Base-by-base conservation (phyloP, 2,113 vertebrate genomes). In the Percina caprodes region DNA sequence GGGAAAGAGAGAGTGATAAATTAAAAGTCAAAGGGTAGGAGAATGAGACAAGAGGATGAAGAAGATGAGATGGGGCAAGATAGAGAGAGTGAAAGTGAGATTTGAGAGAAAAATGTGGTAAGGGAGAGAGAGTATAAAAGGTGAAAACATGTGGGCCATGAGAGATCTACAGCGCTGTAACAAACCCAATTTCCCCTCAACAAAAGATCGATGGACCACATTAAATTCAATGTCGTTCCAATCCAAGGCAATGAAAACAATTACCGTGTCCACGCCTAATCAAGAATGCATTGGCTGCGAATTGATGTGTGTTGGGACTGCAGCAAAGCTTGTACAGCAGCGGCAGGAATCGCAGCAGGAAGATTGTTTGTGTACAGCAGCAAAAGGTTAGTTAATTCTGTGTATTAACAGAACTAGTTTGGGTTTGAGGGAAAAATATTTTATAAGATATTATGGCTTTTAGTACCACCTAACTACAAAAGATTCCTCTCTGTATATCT, bases 121-220 rank as follows among this genome's bases (percentile, higher is more conserved):
- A 42, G 35, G 33, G 67, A 83, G 55, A 70, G 60, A 13, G 74
- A 55, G 26, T 45, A 16, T 51, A 79, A 77, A 79, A 80, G 85
- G 86, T 77, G 83, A 85, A 84, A 85, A 84, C 52, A 79, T 11
- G 1, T 51, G 65, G 75, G 71, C 65, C 46, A 56, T 35, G 48
- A 82, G 74, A 82, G 79, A 85, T 89, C 79, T 84, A 85, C 88
- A 89, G 79, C 26, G 9, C 79, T 68, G 74, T 79, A 89, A 89
- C 88, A 90, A 87, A 92, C 85, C 80, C 88, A 91, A 79, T 90
- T 85, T 86, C 77, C 91, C 77, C 71, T 65, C 79, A 91, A 85
- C 84, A 84, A 86, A 87, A 88, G 90, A 92, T 93, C 90, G 77
- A 93, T 93, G 92, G 87, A 81, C 51, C 79, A 77, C 86, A 90